These are phyloP conservation scores for Prunella himalayana DNA, from an alignment of 2,113 vertebrate species.

Conservation along the genomic window DNA sequence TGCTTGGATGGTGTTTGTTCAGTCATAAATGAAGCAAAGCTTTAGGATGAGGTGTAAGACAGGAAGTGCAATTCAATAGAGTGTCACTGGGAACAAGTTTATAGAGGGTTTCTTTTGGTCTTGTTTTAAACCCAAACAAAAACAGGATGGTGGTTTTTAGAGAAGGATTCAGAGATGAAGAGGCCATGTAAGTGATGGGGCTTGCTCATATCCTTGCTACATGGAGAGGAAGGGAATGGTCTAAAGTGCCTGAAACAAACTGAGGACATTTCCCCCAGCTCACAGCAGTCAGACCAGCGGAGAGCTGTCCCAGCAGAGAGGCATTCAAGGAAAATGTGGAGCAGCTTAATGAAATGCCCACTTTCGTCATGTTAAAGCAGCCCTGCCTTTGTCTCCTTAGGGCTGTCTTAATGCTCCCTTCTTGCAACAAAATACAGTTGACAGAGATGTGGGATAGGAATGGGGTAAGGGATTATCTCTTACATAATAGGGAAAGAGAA, in stretches of 20 bases:
- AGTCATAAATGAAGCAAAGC: not conserved
- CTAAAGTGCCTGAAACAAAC: not conserved
- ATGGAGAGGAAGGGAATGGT: not conserved
- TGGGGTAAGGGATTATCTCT: conserved; percentile 19
- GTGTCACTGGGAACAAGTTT: conserved; percentile 24
- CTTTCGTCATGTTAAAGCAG: not conserved
- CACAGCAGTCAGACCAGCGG: accelerated
- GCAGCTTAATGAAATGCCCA: not conserved
- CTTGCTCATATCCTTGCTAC: not conserved
- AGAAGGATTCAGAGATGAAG: not conserved
- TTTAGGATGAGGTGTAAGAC: conserved; percentile 22
- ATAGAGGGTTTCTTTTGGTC: conserved; percentile 20
- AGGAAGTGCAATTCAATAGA: conserved; percentile 5
- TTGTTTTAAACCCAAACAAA: conserved; percentile 28
- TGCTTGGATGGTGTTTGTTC: not conserved
- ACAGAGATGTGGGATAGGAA: not conserved
- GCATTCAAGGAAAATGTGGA: not conserved
- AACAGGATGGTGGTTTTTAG: conserved; percentile 11
- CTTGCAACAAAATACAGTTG: not conserved
- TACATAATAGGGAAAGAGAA: not conserved
- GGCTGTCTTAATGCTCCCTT: not conserved
- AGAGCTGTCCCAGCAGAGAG: accelerated
- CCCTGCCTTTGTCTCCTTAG: not conserved
- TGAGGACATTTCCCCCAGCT: not conserved
- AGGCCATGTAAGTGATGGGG: not conserved